Base-by-base conservation (phyloP, 2,797 vertebrate species). In the Miichthys miiuy region DNA sequence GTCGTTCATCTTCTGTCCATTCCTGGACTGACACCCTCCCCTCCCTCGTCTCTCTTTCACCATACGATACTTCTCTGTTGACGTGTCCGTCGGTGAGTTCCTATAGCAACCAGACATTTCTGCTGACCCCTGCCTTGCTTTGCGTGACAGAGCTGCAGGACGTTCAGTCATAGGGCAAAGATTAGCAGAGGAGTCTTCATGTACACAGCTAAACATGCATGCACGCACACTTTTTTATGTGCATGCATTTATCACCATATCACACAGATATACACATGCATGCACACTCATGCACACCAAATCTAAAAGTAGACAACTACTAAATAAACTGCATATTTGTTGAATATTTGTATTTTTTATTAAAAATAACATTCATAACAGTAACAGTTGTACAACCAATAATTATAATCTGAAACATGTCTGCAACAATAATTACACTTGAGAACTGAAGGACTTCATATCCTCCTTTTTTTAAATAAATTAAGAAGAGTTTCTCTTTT, bases 331-430 rank as follows among this genome's bases (percentile, higher is more conserved):
- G 4, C 18, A 61, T 64, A 75, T 87, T 83, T 17, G n/a, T 87
- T 87, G 23, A 89, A 77, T 74, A 79, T 92, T 93, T 93, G 89
- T 84, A 91, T 91, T 94, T 94, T 94, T 93, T 94, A 94, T 89
- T 93, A 94, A 95, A 94, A 95, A 95, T 93, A 95, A 93, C 93
- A 95, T 94, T 93, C 90, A 90, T 91, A 81, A 94, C 93, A 93
- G 88, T 90, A 93, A 94, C 87, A 90, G 87, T 84, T 91, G 73
- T 82, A 93, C 87, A 91, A 92, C 90, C 90, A 94, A 92, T 91
- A 91, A 92, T 93, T 93, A 92, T 83, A 88, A 88, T 93, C 82
- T 88, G 84, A 92, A 83, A 88, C 88, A 87, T 66, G 57, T 85
- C 58, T 57, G 90, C 88, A 91, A 90, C 90, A 94, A 92, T 93